phyloP scores from a whole-genome alignment of 1,140 invertebrate species.

The Aphis craccivora region DNA sequence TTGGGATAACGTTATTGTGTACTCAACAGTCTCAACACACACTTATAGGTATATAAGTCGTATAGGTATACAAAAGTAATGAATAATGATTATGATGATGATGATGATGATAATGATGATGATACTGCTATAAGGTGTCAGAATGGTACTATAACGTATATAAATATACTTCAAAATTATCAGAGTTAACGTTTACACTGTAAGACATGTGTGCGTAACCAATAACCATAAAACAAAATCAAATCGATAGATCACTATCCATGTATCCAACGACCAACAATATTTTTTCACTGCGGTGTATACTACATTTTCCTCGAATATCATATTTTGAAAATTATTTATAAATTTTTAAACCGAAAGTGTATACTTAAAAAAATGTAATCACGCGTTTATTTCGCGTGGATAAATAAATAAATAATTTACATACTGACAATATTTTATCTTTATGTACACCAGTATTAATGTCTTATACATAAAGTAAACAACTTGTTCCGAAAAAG shows the following conservation, averaged over 20 bases:
- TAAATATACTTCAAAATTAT: neutral
- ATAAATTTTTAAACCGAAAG: neutral
- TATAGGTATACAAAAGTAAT: neutral
- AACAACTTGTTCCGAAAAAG: neutral
- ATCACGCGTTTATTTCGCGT: neutral
- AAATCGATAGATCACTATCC: neutral
- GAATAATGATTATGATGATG: neutral
- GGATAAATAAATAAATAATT: neutral
- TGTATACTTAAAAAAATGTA: neutral
- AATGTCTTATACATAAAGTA: neutral
- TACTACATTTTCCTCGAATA: neutral
- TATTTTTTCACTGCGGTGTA: neutral
- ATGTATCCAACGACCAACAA: neutral
- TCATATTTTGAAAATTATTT: neutral
- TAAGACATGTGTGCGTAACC: neutral
- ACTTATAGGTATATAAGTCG: too few relatives aligned
- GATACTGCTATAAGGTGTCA: neutral
- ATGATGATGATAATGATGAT: neutral
- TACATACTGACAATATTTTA: slow-evolving; percentile 15
- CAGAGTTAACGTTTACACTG: neutral
- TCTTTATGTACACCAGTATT: neutral
- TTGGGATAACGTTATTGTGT: neutral
- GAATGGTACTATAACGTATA: neutral
- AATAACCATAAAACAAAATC: neutral
- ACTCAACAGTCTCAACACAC: neutral